These are phyloP conservation scores for Psylliodes chrysocephalus DNA, from an alignment of 2,888 invertebrate genomes.

Conservation along the genomic window DNA sequence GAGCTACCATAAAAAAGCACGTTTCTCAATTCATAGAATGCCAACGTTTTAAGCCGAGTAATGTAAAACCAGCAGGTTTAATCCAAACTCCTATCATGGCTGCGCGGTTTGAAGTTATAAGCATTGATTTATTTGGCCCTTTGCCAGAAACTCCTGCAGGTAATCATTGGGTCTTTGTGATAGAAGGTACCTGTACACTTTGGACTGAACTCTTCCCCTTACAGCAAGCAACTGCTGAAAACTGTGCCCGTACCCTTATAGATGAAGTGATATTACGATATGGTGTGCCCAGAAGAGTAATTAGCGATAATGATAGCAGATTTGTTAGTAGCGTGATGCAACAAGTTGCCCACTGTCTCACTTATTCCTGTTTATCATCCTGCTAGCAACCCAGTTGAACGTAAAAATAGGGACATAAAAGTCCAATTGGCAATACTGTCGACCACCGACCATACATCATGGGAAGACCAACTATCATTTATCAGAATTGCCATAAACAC, in stretches of 20 bases:
- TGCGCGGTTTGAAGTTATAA: conserved; percentile 49
- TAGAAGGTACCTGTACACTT: conserved; percentile 48
- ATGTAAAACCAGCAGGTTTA: conserved; percentile 51
- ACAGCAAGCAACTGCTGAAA: conserved; percentile 33
- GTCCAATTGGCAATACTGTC: conserved; percentile 53
- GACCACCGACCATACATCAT: conserved; percentile 50
- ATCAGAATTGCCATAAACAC: conserved; percentile 60
- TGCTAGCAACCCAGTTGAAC: conserved; percentile 38
- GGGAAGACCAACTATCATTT: conserved; percentile 40
- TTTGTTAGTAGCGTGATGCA: conserved; percentile 5
- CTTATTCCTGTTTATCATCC: conserved; percentile 4
- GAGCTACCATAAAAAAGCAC: background rate
- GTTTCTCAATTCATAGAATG: conserved; percentile 12
- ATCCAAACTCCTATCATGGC: conserved; percentile 45
- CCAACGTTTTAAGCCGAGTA: conserved; percentile 37
- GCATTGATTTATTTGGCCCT: conserved; percentile 52
- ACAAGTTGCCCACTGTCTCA: background rate
- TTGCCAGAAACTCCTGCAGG: conserved; percentile 41
- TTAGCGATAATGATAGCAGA: conserved; percentile 15
- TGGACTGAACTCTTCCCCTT: conserved; percentile 47
- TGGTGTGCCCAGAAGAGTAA: conserved; percentile 53
- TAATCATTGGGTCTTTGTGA: conserved; percentile 46
- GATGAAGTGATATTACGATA: conserved; percentile 52
- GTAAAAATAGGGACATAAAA: conserved; percentile 54
- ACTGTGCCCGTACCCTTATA: conserved; percentile 45